A percentile compares a stretch with the other conserved stretches of the same genome.
These are phyloP conservation scores for Apaloderma vittatum DNA, from an alignment of 2,113 vertebrate genomes.

Conservation along the genomic window DNA sequence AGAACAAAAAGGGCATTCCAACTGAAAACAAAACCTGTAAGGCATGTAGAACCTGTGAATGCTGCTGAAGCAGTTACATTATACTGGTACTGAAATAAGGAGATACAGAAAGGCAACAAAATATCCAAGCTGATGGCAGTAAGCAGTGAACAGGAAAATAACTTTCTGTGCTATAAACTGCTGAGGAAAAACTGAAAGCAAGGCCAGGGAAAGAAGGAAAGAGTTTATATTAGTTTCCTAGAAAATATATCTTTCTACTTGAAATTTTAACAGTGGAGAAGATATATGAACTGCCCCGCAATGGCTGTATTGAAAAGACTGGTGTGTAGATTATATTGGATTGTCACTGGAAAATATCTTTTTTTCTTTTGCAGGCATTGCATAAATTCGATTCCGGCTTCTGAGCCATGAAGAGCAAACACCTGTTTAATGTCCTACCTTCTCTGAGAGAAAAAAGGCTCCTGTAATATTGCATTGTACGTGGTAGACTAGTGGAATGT, in stretches of 20 bases:
- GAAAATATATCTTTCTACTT: neutral
- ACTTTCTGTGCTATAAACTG: neutral
- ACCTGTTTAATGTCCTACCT: neutral
- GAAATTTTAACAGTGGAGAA: neutral
- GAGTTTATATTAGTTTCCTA: neutral
- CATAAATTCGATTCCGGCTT: neutral
- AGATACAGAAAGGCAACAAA: neutral
- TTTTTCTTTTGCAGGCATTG: neutral
- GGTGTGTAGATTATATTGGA: neutral
- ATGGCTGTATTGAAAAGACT: neutral
- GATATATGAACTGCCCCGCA: neutral
- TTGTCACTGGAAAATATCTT: neutral
- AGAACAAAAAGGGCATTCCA: neutral
- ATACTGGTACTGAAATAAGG: neutral
- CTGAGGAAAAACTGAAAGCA: neutral
- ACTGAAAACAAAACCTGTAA: conserved; percentile 21
- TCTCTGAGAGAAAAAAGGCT: neutral
- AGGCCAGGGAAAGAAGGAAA: neutral
- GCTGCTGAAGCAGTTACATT: neutral
- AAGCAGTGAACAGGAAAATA: conserved; percentile 36
- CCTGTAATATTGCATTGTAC: neutral
- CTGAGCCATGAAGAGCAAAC: neutral
- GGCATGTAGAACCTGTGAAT: neutral
- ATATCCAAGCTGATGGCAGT: neutral
- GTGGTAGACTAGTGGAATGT: neutral